Conservation (phyloP, 1,140 invertebrate genomes). For the Habropoda laboriosa region DNA sequence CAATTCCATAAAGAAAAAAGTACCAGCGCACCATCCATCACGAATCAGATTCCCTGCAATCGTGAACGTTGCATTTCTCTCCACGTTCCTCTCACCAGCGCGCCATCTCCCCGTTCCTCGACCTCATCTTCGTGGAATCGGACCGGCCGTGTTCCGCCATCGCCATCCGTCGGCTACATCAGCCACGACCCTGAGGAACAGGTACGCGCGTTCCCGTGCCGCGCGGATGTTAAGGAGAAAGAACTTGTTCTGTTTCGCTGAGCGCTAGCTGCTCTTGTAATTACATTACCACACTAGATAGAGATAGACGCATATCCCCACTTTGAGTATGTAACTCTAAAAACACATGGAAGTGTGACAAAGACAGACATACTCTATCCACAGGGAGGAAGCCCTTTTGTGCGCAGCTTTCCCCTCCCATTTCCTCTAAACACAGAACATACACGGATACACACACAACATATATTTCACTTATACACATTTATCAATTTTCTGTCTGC, state of each 20-base stretch:
- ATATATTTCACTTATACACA: background rate
- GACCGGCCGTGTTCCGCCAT: conserved; percentile 5
- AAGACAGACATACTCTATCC: background rate
- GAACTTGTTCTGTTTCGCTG: conserved; percentile 64
- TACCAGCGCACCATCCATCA: conserved; percentile 1
- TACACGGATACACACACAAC: background rate
- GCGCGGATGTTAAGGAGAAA: conserved; percentile 10
- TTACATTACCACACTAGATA: conserved; percentile 47
- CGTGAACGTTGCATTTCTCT: no score
- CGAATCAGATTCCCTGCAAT: background rate
- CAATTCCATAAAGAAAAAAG: no score
- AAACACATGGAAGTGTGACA: background rate
- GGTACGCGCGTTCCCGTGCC: conserved; percentile 25
- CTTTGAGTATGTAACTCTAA: background rate
- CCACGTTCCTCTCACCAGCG: background rate
- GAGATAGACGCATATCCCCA: background rate
- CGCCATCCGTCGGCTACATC: conserved; percentile 17
- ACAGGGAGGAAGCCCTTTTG: conserved; percentile 42
- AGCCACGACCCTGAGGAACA: conserved; percentile 41
- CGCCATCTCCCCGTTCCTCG: conserved; percentile 4
- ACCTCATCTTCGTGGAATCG: conserved; percentile 28
- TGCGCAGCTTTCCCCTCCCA: background rate
- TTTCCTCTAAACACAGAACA: background rate
- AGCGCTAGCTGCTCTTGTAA: conserved; percentile 44
- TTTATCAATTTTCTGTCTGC: background rate